A percentile compares a stretch with the other conserved stretches of the same genome.
Evolutionary conservation across 2,113 vertebrate species (phyloP).

Genomic region (Arenaria interpres): DNA sequence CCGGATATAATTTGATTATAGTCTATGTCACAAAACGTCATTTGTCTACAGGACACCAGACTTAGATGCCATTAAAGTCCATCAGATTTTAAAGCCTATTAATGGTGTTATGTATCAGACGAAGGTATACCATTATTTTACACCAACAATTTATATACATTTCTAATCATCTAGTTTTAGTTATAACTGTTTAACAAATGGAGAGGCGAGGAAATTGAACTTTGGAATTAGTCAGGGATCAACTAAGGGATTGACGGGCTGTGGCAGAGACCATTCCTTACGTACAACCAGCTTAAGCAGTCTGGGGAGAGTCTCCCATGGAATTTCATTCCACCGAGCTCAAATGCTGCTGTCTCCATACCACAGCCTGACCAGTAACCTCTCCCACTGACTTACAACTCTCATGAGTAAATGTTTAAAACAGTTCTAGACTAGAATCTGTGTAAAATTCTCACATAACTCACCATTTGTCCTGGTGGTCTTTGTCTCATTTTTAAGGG

Average conservation of each 20-base stretch:
- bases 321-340: background rate
- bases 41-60: background rate
- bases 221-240: background rate
- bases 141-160: background rate
- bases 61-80: background rate
- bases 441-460: background rate
- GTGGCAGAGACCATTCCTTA: background rate
- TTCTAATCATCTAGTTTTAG: background rate
- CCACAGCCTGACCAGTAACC: background rate
- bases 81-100: background rate
- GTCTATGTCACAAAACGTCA: background rate
- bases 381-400: background rate
- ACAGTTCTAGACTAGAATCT: background rate
- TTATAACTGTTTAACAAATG: background rate
- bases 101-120: background rate
- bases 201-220: background rate
- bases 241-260: background rate
- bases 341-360: background rate
- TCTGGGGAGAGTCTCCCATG: too few species aligned
- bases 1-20: slow-evolving; percentile 8
- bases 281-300: background rate
- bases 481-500: slow-evolving; percentile 57
- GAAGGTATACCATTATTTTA: background rate
- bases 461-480: slow-evolving; percentile 76
- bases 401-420: background rate